Percentiles rank a stretch among this genome's conserved stretches.
Conservation (phyloP, 1,140 invertebrate species). For the Eueides isabella region DNA sequence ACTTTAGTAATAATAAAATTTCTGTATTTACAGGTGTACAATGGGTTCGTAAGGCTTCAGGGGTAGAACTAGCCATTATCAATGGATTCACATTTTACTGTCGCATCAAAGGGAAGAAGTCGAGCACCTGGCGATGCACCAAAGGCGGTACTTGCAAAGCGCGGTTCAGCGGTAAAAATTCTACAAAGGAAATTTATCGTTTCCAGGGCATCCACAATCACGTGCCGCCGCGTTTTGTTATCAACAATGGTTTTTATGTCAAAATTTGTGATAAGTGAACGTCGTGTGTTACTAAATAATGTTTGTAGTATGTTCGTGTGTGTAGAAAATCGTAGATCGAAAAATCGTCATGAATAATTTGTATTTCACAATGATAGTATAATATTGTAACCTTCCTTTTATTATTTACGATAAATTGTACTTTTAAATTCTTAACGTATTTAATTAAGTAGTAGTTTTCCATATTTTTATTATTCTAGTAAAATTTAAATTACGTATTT, state of each 20-base stretch:
- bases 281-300: not conserved
- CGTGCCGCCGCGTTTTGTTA: conserved; percentile 21
- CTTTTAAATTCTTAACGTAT: too few species aligned
- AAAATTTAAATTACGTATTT: not conserved
- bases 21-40: not conserved
- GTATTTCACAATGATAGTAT: too few species aligned
- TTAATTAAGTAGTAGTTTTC: too few species aligned
- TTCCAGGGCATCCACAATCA: conserved; percentile 33
- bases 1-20: not conserved
- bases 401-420: too few species aligned
- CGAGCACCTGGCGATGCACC: conserved; percentile 38
- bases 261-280: conserved; percentile 8
- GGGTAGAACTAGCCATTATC: conserved; percentile 30
- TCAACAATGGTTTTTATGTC: conserved; percentile 34
- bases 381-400: too few species aligned
- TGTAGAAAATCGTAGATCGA: too few species aligned
- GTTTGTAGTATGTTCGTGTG: too few species aligned
- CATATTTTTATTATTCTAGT: too few species aligned
- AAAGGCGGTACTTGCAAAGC: conserved; percentile 27
- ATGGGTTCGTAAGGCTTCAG: not conserved
- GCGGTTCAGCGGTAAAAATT: conserved; percentile 23
- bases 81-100: conserved; percentile 43
- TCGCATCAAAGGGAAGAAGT: not conserved
- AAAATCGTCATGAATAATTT: too few species aligned
- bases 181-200: conserved; percentile 16